Base-by-base conservation (phyloP, 2,113 vertebrate species). In the Gobius niger region DNA sequence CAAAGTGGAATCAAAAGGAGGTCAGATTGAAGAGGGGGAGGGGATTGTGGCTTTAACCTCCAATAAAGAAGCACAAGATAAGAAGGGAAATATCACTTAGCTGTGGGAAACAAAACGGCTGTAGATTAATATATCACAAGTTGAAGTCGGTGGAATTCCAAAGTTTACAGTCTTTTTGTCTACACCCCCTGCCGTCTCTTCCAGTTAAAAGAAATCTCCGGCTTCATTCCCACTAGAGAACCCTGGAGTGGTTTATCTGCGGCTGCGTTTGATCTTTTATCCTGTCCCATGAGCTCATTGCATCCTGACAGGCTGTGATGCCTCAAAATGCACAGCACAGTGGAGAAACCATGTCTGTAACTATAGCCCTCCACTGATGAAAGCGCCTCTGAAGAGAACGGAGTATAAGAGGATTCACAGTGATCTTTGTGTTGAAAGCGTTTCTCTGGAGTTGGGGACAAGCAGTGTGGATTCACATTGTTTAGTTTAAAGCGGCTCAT, bases 251-350 rank as follows among this genome's bases (percentile, higher is more conserved):
- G 75, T 85, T 80, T 83, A 82, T 87, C 72, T 66, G 71, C 76
- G 67, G 57, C 72, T 74, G 79, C 75, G 42, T 86, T 82, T 86
- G 76, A 88, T 81, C 82, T 84, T 75, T 84, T 64, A 77, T 82
- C 63, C 78, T 53, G n/a, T 82, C 75, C 78, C 78, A 74, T 70
- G 68, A 81, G 76, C 73, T 85, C 71, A 67, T 18, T 57, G 65
- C 70, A 56, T n/a, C 69, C 65, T 73, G 77, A 81, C 85, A 66
- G 73, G 46, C 67, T 76, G 47, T 18, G 34, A 47, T 74, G 47
- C 73, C 82, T 4, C 71, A 79, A 76, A 82, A 80, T 76, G 81
- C 63, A 65, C 54, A 70, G 72, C 57, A 50, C 34, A 13, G 57
- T 7, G 67, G 52, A 77, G 73, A 73, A 84, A 72, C 75, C 68